phyloP scores from a whole-genome alignment of 1,140 invertebrate genomes.

The Zaprionus nigranus region DNA sequence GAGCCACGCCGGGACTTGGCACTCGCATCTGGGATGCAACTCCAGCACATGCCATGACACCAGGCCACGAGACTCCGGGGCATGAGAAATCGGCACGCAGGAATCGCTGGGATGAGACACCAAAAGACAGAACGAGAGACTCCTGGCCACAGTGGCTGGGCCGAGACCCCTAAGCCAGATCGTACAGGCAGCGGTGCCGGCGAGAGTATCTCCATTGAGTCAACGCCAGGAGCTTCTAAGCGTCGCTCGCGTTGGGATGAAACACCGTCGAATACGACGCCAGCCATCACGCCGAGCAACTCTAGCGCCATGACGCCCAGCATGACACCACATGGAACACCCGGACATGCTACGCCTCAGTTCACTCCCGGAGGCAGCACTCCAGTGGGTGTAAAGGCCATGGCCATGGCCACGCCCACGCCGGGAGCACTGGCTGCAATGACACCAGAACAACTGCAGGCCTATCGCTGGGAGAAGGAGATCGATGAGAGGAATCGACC shows the following conservation, averaged over 20 bases:
- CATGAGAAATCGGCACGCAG: conserved; percentile 93
- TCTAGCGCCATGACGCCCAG: conserved; percentile 88
- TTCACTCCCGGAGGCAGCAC: conserved; percentile 91
- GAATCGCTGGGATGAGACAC: conserved; percentile 99
- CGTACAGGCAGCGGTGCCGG: conserved; percentile 87
- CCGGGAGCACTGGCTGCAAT: conserved; percentile 97
- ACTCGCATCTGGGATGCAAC: conserved; percentile 98
- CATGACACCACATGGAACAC: conserved; percentile 88
- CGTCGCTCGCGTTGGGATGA: conserved; percentile 98
- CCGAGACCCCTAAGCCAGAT: conserved; percentile 98
- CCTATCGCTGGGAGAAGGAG: conserved; percentile 99
- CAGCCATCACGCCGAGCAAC: conserved; percentile 87
- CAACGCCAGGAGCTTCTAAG: conserved; percentile 96
- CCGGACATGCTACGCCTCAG: conserved; percentile 86
- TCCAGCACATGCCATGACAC: conserved; percentile 94
- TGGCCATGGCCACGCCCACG: conserved; percentile 98
- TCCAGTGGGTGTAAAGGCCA: conserved; percentile 97
- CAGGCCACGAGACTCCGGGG: conserved; percentile 94
- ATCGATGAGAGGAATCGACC: conserved; percentile 99
- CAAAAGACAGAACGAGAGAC: conserved; percentile 99
- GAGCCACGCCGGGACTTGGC: conserved; percentile 94
- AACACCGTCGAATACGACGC: conserved; percentile 92
- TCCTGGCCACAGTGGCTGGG: conserved; percentile 98
- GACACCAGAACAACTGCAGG: conserved; percentile 99
- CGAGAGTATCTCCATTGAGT: conserved; percentile 95